Conservation (phyloP, 1,140 invertebrate species). For the Pogonomyrmex barbatus region DNA sequence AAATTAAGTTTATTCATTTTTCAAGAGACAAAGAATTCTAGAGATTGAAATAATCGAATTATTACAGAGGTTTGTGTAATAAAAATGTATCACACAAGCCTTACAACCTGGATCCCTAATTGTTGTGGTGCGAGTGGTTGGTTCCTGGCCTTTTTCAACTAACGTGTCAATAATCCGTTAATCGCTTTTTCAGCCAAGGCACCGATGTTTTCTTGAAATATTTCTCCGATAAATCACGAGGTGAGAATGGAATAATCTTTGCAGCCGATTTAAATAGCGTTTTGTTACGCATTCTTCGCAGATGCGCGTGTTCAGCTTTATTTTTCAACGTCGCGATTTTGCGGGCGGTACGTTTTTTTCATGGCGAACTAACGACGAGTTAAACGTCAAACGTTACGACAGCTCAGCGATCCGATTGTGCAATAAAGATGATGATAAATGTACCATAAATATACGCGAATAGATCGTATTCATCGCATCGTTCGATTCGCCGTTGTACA, state of each 20-base stretch:
- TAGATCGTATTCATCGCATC: slow-evolving; percentile 12
- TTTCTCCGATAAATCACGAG: background rate
- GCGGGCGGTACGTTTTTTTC: slow-evolving; percentile 13
- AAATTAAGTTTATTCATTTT: background rate
- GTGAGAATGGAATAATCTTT: background rate
- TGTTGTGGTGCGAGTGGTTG: background rate
- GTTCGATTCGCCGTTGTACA: background rate
- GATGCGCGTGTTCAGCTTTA: background rate
- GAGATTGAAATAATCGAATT: background rate
- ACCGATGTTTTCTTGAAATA: background rate
- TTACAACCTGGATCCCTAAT: background rate
- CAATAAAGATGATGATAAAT: slow-evolving; percentile 56
- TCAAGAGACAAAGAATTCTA: background rate
- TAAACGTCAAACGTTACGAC: slow-evolving; percentile 39
- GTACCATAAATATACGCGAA: slow-evolving; percentile 57
- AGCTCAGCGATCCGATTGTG: slow-evolving; percentile 21
- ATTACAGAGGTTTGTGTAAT: background rate
- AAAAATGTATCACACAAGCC: background rate
- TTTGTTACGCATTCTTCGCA: background rate
- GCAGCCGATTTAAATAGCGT: background rate
- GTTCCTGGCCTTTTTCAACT: background rate
- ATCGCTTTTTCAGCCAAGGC: background rate
- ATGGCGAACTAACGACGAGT: slow-evolving; percentile 36
- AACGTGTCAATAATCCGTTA: background rate
- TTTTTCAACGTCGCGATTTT: slow-evolving; percentile 26